Evolutionary conservation across 64 coral and sea anemone genomes (phyloP), one percentile per base, ranked within the genome.

Genomic region (Orbicella faveolata): DNA sequence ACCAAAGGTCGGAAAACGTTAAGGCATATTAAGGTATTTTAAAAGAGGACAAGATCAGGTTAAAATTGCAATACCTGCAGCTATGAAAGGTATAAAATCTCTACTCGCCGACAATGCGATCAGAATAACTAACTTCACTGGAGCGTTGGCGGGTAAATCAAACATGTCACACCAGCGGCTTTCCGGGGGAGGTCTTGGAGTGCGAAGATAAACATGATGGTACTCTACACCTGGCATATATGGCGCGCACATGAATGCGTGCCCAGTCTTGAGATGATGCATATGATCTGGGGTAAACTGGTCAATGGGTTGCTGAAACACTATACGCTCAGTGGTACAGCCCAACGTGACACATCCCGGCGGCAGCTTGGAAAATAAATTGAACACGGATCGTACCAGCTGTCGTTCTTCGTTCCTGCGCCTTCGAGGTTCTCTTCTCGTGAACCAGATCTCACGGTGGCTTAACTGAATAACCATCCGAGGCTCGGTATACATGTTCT

Each of bases 371-470:
- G 68, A 75, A 89, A 75, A 75, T n/a, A 94, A 52, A 55, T 93
- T 94, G 23, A 73, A 76, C 15, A 96, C 91, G 13, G 92, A 93
- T 57, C 92, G 61, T 33, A 89, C 95, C 21, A 96, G 63, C 30
- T 90, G 83, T 53, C 95, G 77, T 10, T 96, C 95, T 73, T 96
- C 95, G 21, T 66, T 57, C 57, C 83, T 88, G 3, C 89, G 65
- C 36, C 77, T 75, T 62, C 90, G 87, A 51, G 75, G 89, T 14
- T 96, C 92, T 81, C 95, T 83, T 14, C 92, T 77, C 18, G 90
- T 64, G 70, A 86, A 88, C 95, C 95, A 96, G 3, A 92, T 87
- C 36, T 96, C 95, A 10, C 89, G 84, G 62, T 96, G 95, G 26
- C 83, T 96, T 44, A 96, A 91, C 33, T 90, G 64, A 17, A 96